Conservation (phyloP, 1,140 invertebrate species). For the Globodera ellingtonae region DNA sequence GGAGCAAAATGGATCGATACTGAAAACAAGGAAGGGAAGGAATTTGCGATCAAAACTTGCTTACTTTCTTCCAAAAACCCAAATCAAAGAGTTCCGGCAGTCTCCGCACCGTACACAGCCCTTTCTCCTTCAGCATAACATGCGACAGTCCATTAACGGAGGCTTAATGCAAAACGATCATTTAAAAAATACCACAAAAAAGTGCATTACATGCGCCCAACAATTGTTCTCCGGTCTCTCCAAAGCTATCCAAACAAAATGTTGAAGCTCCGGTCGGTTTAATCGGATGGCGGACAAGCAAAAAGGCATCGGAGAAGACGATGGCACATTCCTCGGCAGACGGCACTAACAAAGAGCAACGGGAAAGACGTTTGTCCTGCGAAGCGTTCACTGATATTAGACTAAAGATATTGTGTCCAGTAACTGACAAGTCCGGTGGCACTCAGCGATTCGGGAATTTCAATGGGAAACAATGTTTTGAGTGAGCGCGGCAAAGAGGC, state of each 20-base stretch:
- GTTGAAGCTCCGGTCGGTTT: background rate
- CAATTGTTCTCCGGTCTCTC: background rate
- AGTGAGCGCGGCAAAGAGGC: constrained; percentile 3
- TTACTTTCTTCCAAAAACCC: constrained; percentile 25
- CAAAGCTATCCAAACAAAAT: background rate
- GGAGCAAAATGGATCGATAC: constrained; percentile 19
- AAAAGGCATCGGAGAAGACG: constrained; percentile 21
- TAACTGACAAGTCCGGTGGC: constrained; percentile 5
- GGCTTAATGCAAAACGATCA: background rate
- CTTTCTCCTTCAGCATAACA: constrained; percentile 21
- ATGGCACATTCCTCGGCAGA: constrained; percentile 22
- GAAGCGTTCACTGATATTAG: background rate
- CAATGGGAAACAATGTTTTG: background rate
- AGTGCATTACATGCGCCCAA: constrained; percentile 12
- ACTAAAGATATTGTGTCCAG: background rate
- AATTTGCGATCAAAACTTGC: background rate
- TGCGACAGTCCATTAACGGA: constrained; percentile 17
- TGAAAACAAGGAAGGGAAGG: background rate
- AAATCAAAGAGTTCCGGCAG: constrained; percentile 15
- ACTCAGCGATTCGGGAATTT: constrained; percentile 21
- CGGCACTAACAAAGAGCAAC: constrained; percentile 8
- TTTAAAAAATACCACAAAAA: background rate
- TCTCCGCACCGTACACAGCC: constrained; percentile 18
- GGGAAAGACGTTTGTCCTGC: constrained; percentile 19
- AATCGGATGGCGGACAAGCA: constrained; percentile 19